Evolutionary conservation across 1,140 invertebrate genomes (phyloP), one percentile per base, ranked within the genome.

Genomic region (Pemphigus obesinymphae): DNA sequence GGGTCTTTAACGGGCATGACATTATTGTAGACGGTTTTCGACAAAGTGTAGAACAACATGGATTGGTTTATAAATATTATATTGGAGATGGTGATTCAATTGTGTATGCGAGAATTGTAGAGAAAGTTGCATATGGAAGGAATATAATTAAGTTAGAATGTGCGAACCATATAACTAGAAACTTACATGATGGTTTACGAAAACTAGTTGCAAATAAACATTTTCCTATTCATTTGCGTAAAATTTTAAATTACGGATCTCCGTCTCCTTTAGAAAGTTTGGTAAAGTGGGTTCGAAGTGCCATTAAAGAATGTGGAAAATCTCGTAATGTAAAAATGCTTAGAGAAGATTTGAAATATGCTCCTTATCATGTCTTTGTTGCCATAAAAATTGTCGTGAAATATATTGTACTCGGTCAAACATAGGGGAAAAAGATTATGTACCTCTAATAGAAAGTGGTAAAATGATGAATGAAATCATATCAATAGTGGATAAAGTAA

Each of bases 131-230:
- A 10, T 78, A 78, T 40, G 75, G 75, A 23, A 29, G 43, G 23
- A 13, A 50, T 20, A n/a, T 78, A 31, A 37, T 37, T 8, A 78
- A 78, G 34, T 37, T 55, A 20, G 75, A 78, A 31, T 78, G 75
- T 34, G 20, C 34, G 34, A 78, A 78, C 13, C 73, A 78, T 7
- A 50, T 78, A 4, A 66, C 61, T 15, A 34, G 61, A n/a, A 66
- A 66, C 11, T 20, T 66, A 6, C 61, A 66, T 3, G 61, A 66
- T 66, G 29, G 29, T 1, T 3, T 66, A n/a, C 61, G 61, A 66
- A 66, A 66, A 37, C 4, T 66, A 8, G n/a, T n/a, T n/a, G n/a
- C n/a, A n/a, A n/a, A n/a, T n/a, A n/a, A n/a, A n/a, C n/a, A n/a
- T n/a, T n/a, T n/a, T n/a, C n/a, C n/a, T n/a, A n/a, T n/a, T n/a